phyloP scores from a whole-genome alignment of 2,888 invertebrate species.

The Drosophila meridiana region DNA sequence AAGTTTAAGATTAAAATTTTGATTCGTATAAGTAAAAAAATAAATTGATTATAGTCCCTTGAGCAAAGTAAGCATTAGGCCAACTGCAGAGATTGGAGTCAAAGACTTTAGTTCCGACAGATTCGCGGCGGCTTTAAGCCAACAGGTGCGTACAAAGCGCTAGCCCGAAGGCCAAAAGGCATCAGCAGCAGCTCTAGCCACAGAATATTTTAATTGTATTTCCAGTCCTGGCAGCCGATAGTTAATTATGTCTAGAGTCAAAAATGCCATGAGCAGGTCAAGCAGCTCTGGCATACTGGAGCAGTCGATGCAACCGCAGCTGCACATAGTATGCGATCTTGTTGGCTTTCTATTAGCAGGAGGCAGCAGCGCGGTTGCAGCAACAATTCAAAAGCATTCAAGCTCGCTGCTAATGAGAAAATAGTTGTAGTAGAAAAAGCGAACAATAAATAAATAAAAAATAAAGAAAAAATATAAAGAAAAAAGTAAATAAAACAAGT shows the following conservation, averaged over 20 bases:
- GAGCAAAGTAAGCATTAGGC: not conserved
- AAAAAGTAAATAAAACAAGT: not conserved
- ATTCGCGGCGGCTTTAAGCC: not conserved
- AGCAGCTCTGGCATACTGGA: not conserved
- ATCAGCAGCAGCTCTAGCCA: not conserved
- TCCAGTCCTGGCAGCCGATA: conserved; percentile 1
- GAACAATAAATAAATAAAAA: conserved; percentile 1
- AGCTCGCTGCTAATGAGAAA: conserved; percentile 35
- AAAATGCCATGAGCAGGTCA: conserved; percentile 5
- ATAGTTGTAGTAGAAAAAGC: conserved; percentile 18
- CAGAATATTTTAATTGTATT: conserved; percentile 7
- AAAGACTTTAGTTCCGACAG: not conserved
- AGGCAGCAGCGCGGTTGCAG: not conserved
- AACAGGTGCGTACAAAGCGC: not conserved
- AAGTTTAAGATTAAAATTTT: no score
- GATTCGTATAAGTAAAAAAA: no score
- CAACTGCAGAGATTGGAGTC: not conserved
- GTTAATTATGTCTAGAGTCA: conserved; percentile 9
- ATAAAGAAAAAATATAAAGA: not conserved
- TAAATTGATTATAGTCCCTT: not conserved
- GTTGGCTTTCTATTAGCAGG: conserved; percentile 4
- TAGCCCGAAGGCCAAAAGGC: not conserved
- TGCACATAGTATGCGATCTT: not conserved
- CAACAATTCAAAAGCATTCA: conserved; percentile 5
- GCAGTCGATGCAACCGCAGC: not conserved